Conservation (phyloP, 1,140 invertebrate species). For the Tribolium madens region DNA sequence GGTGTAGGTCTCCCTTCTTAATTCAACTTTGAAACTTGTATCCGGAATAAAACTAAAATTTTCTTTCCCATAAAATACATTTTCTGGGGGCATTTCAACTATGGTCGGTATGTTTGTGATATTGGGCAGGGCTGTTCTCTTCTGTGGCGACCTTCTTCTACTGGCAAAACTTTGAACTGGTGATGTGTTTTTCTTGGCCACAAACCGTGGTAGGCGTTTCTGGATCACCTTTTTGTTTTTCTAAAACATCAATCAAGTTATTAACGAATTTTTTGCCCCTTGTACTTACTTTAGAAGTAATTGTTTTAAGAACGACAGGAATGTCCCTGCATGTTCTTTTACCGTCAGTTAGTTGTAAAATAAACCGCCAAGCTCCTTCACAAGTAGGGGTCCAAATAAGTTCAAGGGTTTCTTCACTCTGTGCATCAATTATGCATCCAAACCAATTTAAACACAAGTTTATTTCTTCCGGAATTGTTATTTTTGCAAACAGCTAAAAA, state of each 20-base stretch:
- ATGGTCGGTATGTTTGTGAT: constrained; percentile 37
- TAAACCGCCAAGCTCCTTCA: constrained; percentile 72
- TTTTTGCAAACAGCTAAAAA: constrained; percentile 73
- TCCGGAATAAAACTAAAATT: constrained; percentile 16
- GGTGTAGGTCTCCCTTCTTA: constrained; percentile 47
- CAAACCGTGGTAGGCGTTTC: background rate
- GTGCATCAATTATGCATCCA: constrained; percentile 66
- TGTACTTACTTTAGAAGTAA: constrained; percentile 51
- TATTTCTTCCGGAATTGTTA: constrained; percentile 70
- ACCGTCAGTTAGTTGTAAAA: constrained; percentile 73
- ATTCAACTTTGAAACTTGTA: background rate
- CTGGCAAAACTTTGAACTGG: background rate
- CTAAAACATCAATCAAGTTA: background rate
- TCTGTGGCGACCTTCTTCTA: background rate
- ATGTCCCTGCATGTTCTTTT: constrained; percentile 76
- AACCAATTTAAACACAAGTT: constrained; percentile 69
- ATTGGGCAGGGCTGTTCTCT: background rate
- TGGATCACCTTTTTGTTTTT: background rate
- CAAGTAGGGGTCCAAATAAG: constrained; percentile 73
- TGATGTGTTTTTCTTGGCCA: background rate
- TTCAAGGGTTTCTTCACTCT: constrained; percentile 67
- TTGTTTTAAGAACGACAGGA: constrained; percentile 71
- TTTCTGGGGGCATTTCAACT: background rate
- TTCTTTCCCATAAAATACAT: constrained; percentile 27
- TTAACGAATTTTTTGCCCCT: too few species aligned